phyloP scores from a whole-genome alignment of 1,140 invertebrate species.

The Diorhabda elongata region DNA sequence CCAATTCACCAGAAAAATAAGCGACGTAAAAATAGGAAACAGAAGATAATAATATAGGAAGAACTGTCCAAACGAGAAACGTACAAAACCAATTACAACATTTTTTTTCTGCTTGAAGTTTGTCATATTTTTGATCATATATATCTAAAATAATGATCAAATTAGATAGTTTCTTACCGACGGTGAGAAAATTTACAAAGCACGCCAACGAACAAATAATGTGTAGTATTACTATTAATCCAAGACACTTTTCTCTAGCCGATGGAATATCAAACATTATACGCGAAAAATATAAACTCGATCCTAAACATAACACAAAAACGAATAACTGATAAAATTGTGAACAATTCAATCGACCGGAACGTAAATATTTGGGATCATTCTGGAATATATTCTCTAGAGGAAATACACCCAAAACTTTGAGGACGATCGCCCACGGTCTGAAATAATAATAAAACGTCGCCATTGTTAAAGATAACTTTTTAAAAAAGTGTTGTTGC shows the following conservation, averaged over 20 bases:
- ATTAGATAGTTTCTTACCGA: too few species aligned
- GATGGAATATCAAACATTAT: too few species aligned
- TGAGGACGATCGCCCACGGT: slow-evolving; percentile 20
- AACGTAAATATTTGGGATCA: slow-evolving; percentile 17
- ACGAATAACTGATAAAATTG: neutral
- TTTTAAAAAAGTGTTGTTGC: too few species aligned
- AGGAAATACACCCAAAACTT: slow-evolving; percentile 25
- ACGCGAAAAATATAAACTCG: neutral
- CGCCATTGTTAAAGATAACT: neutral
- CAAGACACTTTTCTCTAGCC: too few species aligned
- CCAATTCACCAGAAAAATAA: slow-evolving; percentile 1
- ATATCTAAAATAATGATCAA: too few species aligned
- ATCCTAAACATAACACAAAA: neutral
- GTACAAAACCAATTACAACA: too few species aligned
- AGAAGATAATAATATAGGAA: slow-evolving; percentile 8
- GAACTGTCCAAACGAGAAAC: neutral
- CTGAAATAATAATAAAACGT: slow-evolving; percentile 25
- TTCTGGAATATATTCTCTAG: slow-evolving; percentile 19
- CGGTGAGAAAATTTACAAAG: too few species aligned
- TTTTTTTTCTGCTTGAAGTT: too few species aligned
- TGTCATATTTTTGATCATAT: too few species aligned
- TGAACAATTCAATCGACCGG: slow-evolving; percentile 10
- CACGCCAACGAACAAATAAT: too few species aligned
- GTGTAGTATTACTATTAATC: too few species aligned
- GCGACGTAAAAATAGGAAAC: neutral